A percentile compares a stretch with the other conserved stretches of the same genome.
Evolutionary conservation across 2,888 invertebrate genomes (phyloP).

Genomic region (Agrochola litura): DNA sequence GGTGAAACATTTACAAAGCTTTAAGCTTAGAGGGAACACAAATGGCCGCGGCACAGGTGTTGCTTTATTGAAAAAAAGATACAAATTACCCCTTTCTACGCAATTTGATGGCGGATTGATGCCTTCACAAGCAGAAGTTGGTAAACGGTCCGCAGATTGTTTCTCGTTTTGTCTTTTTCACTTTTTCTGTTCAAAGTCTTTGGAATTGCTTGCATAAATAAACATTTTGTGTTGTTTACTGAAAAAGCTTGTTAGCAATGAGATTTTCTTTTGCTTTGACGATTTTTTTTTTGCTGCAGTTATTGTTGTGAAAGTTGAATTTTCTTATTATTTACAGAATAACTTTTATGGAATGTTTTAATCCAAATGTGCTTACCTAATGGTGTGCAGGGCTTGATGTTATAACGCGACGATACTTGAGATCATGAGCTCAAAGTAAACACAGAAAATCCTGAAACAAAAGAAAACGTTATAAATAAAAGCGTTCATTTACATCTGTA

Average conservation of each 20-base stretch:
- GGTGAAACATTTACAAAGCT: conserved; percentile 88
- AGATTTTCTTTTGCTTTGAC: conserved; percentile 43
- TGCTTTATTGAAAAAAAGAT: conserved; percentile 89
- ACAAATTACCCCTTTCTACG: conserved; percentile 86
- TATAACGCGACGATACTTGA: conserved; percentile 80
- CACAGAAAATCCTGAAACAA: conserved; percentile 83
- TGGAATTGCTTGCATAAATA: conserved; percentile 54
- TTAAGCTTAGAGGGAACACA: conserved; percentile 85
- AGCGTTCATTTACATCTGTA: conserved; percentile 65
- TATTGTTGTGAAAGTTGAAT: neutral
- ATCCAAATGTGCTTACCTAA: conserved; percentile 79
- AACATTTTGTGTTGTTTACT: conserved; percentile 43
- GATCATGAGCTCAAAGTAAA: conserved; percentile 79
- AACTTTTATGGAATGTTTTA: neutral
- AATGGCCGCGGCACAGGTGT: conserved; percentile 86
- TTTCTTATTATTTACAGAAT: neutral
- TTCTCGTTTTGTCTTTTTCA: conserved; percentile 66
- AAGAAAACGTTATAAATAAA: conserved; percentile 60
- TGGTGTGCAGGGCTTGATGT: conserved; percentile 83
- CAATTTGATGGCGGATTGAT: conserved; percentile 83
- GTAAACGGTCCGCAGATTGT: conserved; percentile 66
- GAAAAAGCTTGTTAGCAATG: conserved; percentile 49
- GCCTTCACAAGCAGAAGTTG: conserved; percentile 68
- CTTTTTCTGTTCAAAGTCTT: conserved; percentile 51
- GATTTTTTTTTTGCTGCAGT: conserved; percentile 35